Conservation (phyloP, 2,888 invertebrate genomes). For the Hydroisotoma schaefferi region DNA sequence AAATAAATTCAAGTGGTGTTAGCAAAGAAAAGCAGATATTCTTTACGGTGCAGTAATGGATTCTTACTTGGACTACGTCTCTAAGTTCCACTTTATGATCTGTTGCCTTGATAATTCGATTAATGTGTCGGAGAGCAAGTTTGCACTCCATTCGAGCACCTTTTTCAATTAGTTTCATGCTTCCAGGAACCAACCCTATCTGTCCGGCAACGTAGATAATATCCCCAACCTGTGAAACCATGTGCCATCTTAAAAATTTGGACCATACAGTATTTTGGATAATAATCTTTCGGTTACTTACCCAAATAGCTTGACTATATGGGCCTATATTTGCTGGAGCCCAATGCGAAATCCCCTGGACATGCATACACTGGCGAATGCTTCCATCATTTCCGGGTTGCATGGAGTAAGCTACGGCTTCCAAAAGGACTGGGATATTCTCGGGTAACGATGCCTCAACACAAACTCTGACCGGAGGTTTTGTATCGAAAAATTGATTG, state of each 20-base stretch:
- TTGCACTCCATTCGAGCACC: slow-evolving; percentile 78
- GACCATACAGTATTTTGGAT: not conserved
- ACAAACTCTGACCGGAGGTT: slow-evolving; percentile 77
- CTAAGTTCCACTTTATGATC: slow-evolving; percentile 72
- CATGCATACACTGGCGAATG: slow-evolving; percentile 78
- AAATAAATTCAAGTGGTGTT: not conserved
- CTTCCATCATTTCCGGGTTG: slow-evolving; percentile 36
- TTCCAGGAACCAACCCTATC: slow-evolving; percentile 82
- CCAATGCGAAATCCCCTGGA: slow-evolving; percentile 94
- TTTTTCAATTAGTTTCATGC: slow-evolving; percentile 68
- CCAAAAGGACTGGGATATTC: slow-evolving; percentile 70
- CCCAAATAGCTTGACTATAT: slow-evolving; percentile 87
- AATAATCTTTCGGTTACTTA: slow-evolving; percentile 52
- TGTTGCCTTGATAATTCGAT: slow-evolving; percentile 75
- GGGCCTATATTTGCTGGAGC: slow-evolving; percentile 97
- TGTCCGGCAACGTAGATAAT: slow-evolving; percentile 86
- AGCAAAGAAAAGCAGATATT: too few species aligned
- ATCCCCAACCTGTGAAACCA: slow-evolving; percentile 67
- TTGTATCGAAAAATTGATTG: slow-evolving; percentile 64
- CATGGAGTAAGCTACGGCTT: slow-evolving; percentile 65
- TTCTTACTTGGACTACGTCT: slow-evolving; percentile 70
- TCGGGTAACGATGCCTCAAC: slow-evolving; percentile 67
- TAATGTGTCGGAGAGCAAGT: slow-evolving; percentile 76
- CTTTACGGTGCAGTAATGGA: too few species aligned
- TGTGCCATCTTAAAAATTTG: not conserved